Evolutionary conservation across 2,888 invertebrate genomes (phyloP).

Genomic region (Standfussiana lucernea): DNA sequence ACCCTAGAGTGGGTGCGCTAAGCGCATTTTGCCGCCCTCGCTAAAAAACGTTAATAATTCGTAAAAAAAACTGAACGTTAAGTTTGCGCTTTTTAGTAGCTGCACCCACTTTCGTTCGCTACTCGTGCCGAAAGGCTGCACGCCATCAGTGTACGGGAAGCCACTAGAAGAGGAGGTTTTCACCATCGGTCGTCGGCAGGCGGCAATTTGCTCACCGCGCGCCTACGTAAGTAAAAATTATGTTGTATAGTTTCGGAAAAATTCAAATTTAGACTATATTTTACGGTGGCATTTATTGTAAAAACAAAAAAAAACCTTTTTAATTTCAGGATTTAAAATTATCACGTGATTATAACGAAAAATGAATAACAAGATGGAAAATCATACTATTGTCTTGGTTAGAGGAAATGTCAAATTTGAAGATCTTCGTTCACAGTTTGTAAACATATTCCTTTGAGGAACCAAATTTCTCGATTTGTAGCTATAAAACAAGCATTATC

Average conservation of each 20-base stretch:
- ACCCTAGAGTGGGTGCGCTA: too few relatives aligned
- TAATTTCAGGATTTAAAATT: not conserved
- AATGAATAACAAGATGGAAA: not conserved
- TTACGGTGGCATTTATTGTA: not conserved
- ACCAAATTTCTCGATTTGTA: not conserved
- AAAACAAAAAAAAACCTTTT: not conserved
- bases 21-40: too few relatives aligned
- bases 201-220: slow-evolving; percentile 3
- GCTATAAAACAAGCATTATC: not conserved
- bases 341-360: not conserved
- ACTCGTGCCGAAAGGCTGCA: not conserved
- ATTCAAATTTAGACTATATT: not conserved
- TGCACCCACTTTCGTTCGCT: not conserved
- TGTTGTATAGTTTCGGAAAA: not conserved
- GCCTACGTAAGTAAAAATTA: not conserved
- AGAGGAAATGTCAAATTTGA: not conserved
- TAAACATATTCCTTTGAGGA: not conserved
- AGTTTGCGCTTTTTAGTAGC: too few relatives aligned
- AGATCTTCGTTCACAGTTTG: not conserved
- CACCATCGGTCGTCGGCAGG: not conserved
- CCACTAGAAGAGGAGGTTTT: not conserved
- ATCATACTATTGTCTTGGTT: not conserved
- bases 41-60: too few relatives aligned
- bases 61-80: too few relatives aligned
- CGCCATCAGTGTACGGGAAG: not conserved